Conservation (phyloP, 2,113 vertebrate species). For the Sinocyclocheilus maitianheensis region DNA sequence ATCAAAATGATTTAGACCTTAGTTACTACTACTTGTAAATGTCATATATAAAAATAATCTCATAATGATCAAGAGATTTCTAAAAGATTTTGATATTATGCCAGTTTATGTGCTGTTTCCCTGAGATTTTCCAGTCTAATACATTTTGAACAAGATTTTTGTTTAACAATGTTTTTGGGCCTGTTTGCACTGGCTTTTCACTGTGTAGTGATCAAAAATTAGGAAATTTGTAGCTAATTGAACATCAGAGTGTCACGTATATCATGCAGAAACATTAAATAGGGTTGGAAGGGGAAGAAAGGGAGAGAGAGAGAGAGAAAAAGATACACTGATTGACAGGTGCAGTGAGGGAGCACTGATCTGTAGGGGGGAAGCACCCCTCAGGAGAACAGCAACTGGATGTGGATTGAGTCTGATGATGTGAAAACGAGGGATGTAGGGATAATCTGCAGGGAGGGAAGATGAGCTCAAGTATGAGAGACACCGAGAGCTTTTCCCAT, state of each 20-base stretch:
- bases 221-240: background rate
- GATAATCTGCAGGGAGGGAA: slow-evolving; percentile 60
- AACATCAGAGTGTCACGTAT: background rate
- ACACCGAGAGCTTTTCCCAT: background rate
- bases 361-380: slow-evolving; percentile 65
- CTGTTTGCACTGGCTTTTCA: background rate
- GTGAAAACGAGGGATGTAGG: slow-evolving; percentile 59
- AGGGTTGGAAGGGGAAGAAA: background rate
- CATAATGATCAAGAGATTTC: background rate
- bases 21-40: background rate
- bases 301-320: slow-evolving; percentile 48
- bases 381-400: slow-evolving; percentile 54
- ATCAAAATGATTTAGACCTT: background rate
- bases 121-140: background rate
- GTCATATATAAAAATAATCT: background rate
- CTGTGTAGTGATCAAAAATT: background rate
- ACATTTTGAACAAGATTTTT: background rate
- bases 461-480: slow-evolving; percentile 40
- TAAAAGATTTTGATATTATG: background rate
- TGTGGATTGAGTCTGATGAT: slow-evolving; percentile 63
- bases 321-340: slow-evolving; percentile 75
- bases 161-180: background rate
- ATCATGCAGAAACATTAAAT: background rate
- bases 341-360: slow-evolving; percentile 76
- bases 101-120: background rate